A percentile compares a stretch with the other conserved stretches of the same genome.
phyloP scores from a whole-genome alignment of 2,888 invertebrate genomes.

The Rhabditoides inermis region DNA sequence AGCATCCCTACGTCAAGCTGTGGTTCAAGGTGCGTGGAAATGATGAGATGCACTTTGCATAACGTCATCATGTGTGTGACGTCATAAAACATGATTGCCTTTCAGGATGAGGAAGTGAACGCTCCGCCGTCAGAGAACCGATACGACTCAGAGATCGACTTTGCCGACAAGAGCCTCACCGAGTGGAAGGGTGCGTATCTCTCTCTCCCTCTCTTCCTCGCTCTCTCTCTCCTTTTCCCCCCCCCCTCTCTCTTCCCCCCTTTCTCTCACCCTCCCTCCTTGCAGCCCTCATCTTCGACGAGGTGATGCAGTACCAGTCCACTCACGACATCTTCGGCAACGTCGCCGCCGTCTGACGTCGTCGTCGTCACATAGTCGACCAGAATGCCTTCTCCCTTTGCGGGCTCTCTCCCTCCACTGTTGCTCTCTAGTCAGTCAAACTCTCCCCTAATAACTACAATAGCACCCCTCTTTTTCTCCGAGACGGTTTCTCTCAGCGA shows the following conservation, averaged over 20 bases:
- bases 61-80: constrained; percentile 58
- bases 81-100: constrained; percentile 56
- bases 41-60: neutral
- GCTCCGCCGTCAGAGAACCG: constrained; percentile 85
- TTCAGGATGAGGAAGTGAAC: constrained; percentile 70
- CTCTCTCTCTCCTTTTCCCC: no score
- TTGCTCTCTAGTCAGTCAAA: no score
- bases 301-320: constrained; percentile 88
- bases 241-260: no score
- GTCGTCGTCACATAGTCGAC: no score
- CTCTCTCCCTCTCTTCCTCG: no score
- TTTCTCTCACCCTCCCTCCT: no score
- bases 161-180: constrained; percentile 94
- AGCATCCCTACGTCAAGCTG: constrained; percentile 94
- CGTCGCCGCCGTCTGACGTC: no score
- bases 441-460: no score
- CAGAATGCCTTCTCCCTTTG: no score
- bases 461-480: no score
- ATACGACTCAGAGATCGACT: constrained; percentile 96
- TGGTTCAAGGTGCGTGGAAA: constrained; percentile 83
- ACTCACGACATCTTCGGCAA: constrained; percentile 59
- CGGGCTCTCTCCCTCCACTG: no score
- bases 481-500: no score
- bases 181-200: constrained; percentile 75
- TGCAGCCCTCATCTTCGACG: constrained; percentile 85